These are phyloP conservation scores for Galbula dea DNA, from an alignment of 2,113 vertebrate genomes.

Conservation along the genomic window DNA sequence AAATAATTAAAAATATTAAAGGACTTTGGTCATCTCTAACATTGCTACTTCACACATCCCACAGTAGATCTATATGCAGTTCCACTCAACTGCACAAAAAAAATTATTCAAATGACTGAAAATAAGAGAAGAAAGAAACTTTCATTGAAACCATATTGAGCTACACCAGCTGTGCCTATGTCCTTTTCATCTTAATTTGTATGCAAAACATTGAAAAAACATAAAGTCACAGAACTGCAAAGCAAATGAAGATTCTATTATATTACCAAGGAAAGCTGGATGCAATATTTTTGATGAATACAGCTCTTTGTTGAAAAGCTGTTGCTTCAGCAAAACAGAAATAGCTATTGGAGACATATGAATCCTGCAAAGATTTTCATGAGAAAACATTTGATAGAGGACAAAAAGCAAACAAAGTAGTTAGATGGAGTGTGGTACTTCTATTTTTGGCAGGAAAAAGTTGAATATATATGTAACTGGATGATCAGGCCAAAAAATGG, in stretches of 20 bases:
- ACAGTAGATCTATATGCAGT: not conserved
- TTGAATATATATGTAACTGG: not conserved
- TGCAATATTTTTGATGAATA: constrained; percentile 17
- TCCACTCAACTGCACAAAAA: not conserved
- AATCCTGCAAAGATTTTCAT: not conserved
- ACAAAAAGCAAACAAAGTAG: not conserved
- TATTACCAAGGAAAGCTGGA: not conserved
- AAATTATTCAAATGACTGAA: not conserved
- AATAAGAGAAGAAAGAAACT: constrained; percentile 19
- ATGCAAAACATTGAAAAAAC: constrained; percentile 14
- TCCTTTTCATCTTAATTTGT: constrained; percentile 31
- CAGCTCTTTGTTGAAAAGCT: not conserved
- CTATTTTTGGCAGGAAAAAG: not conserved
- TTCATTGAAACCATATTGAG: not conserved
- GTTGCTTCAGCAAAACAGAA: constrained; percentile 19
- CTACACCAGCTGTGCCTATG: constrained; percentile 12
- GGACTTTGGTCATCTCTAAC: not conserved
- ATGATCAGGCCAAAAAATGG: not conserved
- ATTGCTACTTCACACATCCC: not conserved
- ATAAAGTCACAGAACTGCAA: constrained; percentile 4
- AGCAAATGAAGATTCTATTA: constrained; percentile 8
- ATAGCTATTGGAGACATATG: not conserved
- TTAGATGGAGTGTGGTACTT: not conserved
- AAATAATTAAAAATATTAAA: not conserved
- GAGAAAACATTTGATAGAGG: not conserved